These are phyloP conservation scores for Rachycentron canadum DNA, from an alignment of 2,797 vertebrate species.

Conservation along the genomic window DNA sequence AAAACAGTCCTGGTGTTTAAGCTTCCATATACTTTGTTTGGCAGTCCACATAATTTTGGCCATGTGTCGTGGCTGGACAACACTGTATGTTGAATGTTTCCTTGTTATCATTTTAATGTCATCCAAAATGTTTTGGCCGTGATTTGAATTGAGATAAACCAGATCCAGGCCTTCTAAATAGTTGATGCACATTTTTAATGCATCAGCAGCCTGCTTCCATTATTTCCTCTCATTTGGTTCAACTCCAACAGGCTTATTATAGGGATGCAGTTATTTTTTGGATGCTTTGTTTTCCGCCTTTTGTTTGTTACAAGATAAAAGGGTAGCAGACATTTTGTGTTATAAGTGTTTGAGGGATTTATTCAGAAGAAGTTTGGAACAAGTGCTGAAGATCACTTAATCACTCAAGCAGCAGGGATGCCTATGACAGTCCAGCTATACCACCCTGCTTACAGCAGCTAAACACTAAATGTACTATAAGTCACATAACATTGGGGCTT, in stretches of 20 bases:
- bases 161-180: constrained; percentile 61
- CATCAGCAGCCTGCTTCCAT: constrained; percentile 63
- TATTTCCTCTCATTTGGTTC: constrained; percentile 70
- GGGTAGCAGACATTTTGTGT: constrained; percentile 19
- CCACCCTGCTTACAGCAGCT: neutral
- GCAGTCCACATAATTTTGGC: neutral
- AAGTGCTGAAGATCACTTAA: constrained; percentile 10
- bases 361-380: constrained; percentile 35
- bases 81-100: constrained; percentile 32
- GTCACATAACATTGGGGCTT: neutral
- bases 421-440: neutral
- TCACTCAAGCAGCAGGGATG: constrained; percentile 21
- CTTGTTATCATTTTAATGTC: constrained; percentile 56
- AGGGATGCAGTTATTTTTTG: constrained; percentile 34
- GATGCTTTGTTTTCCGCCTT: constrained; percentile 45
- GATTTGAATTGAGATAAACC: constrained; percentile 56
- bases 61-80: neutral
- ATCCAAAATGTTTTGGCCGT: constrained; percentile 49
- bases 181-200: constrained; percentile 74
- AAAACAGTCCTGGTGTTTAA: neutral
- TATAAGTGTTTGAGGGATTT: constrained; percentile 35
- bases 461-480: neutral
- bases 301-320: constrained; percentile 51
- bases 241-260: constrained; percentile 56
- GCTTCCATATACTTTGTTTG: neutral